These are phyloP conservation scores for Carapus acus DNA, from an alignment of 2,797 vertebrate genomes.

Conservation along the genomic window DNA sequence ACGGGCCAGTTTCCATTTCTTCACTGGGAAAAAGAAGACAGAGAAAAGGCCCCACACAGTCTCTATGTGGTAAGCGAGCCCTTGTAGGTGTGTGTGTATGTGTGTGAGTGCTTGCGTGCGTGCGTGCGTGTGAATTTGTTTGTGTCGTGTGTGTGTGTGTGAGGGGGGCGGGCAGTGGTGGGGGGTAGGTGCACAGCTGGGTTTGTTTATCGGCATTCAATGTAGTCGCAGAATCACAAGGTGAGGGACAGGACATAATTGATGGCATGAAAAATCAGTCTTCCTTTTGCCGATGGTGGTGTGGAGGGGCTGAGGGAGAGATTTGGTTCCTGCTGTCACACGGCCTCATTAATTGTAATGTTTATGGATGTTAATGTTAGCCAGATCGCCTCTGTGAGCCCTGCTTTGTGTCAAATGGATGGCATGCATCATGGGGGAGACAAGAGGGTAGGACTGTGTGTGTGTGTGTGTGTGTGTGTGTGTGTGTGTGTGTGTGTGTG, in stretches of 20 bases:
- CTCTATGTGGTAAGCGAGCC: constrained; percentile 28
- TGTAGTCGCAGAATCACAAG: constrained; percentile 26
- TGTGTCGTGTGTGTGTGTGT: too few species aligned
- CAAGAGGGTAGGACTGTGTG: background rate
- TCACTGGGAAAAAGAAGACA: constrained; percentile 25
- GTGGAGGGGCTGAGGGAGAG: background rate
- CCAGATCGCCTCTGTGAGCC: constrained; percentile 46
- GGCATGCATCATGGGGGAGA: constrained; percentile 35
- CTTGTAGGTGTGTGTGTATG: constrained; percentile 4
- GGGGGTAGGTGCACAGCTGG: constrained; percentile 24
- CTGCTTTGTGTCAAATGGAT: constrained; percentile 58
- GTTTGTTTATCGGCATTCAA: constrained; percentile 35
- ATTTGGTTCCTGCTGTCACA: constrained; percentile 45
- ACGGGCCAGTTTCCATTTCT: constrained; percentile 34
- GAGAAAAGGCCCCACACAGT: constrained; percentile 44
- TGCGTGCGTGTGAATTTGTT: background rate
- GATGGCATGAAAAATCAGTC: constrained; percentile 46
- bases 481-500: constrained; percentile 1
- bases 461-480: background rate
- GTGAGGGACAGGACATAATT: constrained; percentile 38
- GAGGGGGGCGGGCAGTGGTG: too few species aligned
- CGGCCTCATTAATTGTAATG: constrained; percentile 58
- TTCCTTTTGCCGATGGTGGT: constrained; percentile 39
- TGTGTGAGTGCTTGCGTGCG: too few species aligned
- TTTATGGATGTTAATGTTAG: constrained; percentile 64